Conservation (phyloP, 2,797 vertebrate species). For the Gymnodraco acuticeps region DNA sequence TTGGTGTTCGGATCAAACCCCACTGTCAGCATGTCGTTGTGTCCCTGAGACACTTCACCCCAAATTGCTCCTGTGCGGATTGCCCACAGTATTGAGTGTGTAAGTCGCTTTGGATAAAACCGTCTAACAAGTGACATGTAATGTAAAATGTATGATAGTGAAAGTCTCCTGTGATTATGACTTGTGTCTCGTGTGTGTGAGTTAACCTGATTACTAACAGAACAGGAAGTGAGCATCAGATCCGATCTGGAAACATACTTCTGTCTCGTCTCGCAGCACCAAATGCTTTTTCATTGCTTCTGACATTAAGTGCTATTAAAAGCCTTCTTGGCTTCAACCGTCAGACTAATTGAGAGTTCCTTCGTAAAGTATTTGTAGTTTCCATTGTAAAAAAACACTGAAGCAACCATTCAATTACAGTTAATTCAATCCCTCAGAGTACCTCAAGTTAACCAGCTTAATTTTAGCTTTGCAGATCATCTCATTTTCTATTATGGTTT, state of each 20-base stretch:
- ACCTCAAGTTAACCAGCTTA: conserved; percentile 47
- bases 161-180: neutral
- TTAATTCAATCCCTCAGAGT: conserved; percentile 43
- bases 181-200: conserved; percentile 51
- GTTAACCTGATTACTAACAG: conserved; percentile 65
- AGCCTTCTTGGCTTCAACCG: conserved; percentile 63
- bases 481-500: conserved; percentile 36
- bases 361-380: conserved; percentile 79
- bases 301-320: conserved; percentile 76
- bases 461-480: conserved; percentile 28
- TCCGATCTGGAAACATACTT: conserved; percentile 52
- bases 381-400: conserved; percentile 73
- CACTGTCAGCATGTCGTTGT: too few relatives aligned
- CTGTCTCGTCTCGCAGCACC: conserved; percentile 26
- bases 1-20: too few relatives aligned
- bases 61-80: too few relatives aligned
- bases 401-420: conserved; percentile 65
- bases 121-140: too few relatives aligned
- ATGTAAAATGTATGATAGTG: neutral
- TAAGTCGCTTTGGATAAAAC: too few relatives aligned
- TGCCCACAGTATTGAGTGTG: too few relatives aligned
- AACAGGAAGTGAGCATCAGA: conserved; percentile 65
- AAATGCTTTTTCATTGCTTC: conserved; percentile 62
- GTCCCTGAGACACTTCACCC: too few relatives aligned
- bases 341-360: conserved; percentile 76